Base-by-base conservation (phyloP, 1,140 invertebrate genomes). In the Mya arenaria region DNA sequence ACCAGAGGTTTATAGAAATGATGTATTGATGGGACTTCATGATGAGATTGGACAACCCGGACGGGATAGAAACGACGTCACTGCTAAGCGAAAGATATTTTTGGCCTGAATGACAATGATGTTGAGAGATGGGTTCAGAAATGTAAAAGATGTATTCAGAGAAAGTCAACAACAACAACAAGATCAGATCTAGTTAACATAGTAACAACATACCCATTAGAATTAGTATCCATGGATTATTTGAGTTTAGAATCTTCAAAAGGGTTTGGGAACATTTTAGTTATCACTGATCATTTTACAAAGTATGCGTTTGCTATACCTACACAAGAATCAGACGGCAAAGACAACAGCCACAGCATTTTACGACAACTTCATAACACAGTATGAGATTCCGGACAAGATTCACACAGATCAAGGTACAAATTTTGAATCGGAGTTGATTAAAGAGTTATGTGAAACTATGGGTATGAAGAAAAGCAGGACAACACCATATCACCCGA, bases 401-500 rank as follows among this genome's bases (percentile, higher is more conserved):
- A 10, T 56, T 4, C 55, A 58, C 36, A 69, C 48, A 62, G 48
- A 52, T 52, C 48, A 23, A n/a, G 48, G 81, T 41, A 5, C n/a
- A 0, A 69, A 83, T 58, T 78, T 83, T 30, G 73, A 78, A 37
- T 36, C 55, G 6, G 44, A 69, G 8, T 17, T 69, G 25, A 77
- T 66, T 19, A 36, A 63, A 28, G 28, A 69, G 23, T 13, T 79
- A n/a, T 78, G 55, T 60, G 36, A 39, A 13, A 32, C 71, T 23
- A 48, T 44, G 1, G 23, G 62, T n/a, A 68, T 78, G 19, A n/a
- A 72, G 62, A 82, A 82, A 41, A 13, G 15, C 23, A 39, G 60
- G 13, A 82, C 87, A 0, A 83, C 86, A 0, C 65, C 89, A 5
- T 91, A 86, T 58, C 86, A 88, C 48, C 83, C 83, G 25, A 86